Conservation (phyloP, 1,140 invertebrate species). For the Sycophaga agraensis region DNA sequence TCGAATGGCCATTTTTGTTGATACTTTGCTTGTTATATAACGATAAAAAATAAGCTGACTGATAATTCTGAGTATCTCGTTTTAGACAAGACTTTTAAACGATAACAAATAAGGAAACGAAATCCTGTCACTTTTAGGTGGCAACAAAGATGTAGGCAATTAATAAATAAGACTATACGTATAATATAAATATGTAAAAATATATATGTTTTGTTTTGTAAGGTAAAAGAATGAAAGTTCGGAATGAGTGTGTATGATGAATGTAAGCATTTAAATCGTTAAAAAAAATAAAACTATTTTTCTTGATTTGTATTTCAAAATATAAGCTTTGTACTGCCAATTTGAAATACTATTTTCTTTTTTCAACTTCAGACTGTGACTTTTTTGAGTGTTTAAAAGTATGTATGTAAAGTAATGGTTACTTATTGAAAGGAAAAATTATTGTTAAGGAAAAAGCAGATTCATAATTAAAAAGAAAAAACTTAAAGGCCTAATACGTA, state of each 20-base stretch:
- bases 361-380: not conserved
- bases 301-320: no score
- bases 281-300: no score
- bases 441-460: not conserved
- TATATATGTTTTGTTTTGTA: not conserved
- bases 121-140: slow-evolving; percentile 38
- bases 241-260: not conserved
- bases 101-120: slow-evolving; percentile 17
- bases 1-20: slow-evolving; percentile 40
- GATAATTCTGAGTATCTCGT: slow-evolving; percentile 41
- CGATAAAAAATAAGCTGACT: slow-evolving; percentile 36
- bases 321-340: slow-evolving; percentile 21
- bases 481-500: slow-evolving; percentile 18
- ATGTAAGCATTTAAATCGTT: not conserved
- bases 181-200: slow-evolving; percentile 9
- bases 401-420: not conserved
- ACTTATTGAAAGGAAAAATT: not conserved
- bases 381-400: not conserved
- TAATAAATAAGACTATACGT: slow-evolving; percentile 31
- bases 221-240: no score
- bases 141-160: not conserved
- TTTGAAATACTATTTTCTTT: slow-evolving; percentile 9
- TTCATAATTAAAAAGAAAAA: not conserved
- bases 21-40: slow-evolving; percentile 42
- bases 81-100: slow-evolving; percentile 45